Evolutionary conservation across 2,888 invertebrate genomes (phyloP), one percentile per base, ranked within the genome.

Genomic region (Brachyptera risi): DNA sequence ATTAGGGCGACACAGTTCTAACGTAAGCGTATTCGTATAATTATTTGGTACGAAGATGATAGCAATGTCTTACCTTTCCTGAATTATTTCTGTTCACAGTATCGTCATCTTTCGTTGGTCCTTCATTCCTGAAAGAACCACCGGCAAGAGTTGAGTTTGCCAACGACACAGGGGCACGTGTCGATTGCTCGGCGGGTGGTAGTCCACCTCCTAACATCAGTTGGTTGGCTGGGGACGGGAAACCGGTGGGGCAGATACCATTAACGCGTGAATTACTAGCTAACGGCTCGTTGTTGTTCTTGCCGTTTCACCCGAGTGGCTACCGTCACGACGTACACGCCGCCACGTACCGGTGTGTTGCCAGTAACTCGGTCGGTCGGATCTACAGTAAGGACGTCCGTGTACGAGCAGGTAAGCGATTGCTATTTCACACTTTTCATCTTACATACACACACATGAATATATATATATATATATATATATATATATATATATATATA

Each of bases 251-350:
- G 19, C 65, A 68, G 50, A 66, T 70, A 5, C 67, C 68, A 5
- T 64, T 68, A 11, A 66, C 69, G n/a, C 64, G 69, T 3, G 68
- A 69, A 54, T 61, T 67, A 11, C 65, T 65, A 19, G 60, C 66
- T 38, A 70, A 71, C 62, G 69, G 69, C 31, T 67, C 69, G 35
- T 64, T 71, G 38, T 63, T 69, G 17, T 70, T 71, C 65, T 65
- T 67, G 15, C 70, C 71, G 13, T 71, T 71, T 61, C 65, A 65
- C 15, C 67, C 70, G 24, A 68, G 70, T 51, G 65, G 68, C 47
- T 71, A 70, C 61, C 66, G 71, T n/a, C 71, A 69, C 17, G 71
- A 71, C 63, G 69, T 71, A 35, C 71, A 71, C 64, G 68, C 69
- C 5, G 64, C 69, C 31, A 69, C 68, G 3, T 71, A 71, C 66